Evolutionary conservation across 2,113 vertebrate species (phyloP).

Genomic region (Caracal caracal): DNA sequence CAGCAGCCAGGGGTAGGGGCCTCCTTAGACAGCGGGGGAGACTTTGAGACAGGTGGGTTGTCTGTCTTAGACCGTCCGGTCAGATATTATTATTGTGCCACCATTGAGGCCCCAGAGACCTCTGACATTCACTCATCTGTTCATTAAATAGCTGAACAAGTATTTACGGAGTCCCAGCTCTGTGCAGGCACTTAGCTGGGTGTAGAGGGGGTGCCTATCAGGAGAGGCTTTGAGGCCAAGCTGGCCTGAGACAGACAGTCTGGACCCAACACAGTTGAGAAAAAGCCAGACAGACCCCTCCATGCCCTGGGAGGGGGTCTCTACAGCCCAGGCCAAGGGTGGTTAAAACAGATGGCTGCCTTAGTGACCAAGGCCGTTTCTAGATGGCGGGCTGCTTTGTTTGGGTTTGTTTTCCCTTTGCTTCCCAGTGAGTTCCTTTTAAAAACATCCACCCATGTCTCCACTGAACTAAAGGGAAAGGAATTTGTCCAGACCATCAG

Average conservation of each 20-base stretch:
- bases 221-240: not conserved
- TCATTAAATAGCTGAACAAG: not conserved
- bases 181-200: not conserved
- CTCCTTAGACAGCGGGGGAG: too few relatives aligned
- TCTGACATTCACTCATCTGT: not conserved
- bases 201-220: not conserved
- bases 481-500: slow-evolving; percentile 59
- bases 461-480: slow-evolving; percentile 72
- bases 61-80: not conserved
- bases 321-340: not conserved
- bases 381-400: slow-evolving; percentile 55
- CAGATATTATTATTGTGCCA: not conserved
- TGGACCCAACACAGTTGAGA: not conserved
- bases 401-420: slow-evolving; percentile 74
- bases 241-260: not conserved
- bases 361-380: slow-evolving; percentile 33
- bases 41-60: not conserved
- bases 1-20: not conserved
- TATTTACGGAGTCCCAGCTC: not conserved
- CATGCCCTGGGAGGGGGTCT: not conserved
- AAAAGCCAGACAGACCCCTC: not conserved
- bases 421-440: slow-evolving; percentile 66
- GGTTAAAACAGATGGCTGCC: not conserved
- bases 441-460: slow-evolving; percentile 72
- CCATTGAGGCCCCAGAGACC: not conserved